These are phyloP conservation scores for Sphaerophoria taeniata DNA, from an alignment of 2,888 invertebrate genomes.

Conservation along the genomic window DNA sequence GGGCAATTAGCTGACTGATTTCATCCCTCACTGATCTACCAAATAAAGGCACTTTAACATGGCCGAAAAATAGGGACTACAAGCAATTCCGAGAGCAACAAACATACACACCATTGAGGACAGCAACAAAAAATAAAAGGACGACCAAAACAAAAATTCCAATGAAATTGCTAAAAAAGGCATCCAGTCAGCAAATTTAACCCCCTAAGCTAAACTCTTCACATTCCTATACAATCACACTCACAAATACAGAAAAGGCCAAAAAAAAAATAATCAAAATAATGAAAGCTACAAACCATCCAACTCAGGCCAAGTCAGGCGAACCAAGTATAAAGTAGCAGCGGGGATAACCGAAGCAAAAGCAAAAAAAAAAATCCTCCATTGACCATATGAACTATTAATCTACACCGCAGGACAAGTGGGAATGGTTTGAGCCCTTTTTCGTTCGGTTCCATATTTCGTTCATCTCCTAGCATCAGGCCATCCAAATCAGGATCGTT, in stretches of 20 bases:
- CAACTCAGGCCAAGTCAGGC: constrained; percentile 10
- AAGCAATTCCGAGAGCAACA: not conserved
- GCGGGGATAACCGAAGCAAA: constrained; percentile 14
- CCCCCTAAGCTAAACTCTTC: constrained; percentile 49
- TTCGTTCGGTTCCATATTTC: constrained; percentile 5
- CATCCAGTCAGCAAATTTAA: constrained; percentile 71
- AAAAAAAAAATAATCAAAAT: constrained; percentile 61
- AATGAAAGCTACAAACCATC: constrained; percentile 63
- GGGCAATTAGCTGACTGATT: constrained; percentile 74
- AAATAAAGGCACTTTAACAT: constrained; percentile 73
- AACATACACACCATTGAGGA: not conserved
- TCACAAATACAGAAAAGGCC: not conserved
- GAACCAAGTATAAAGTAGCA: not conserved
- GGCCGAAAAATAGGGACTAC: constrained; percentile 19
- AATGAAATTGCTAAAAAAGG: constrained; percentile 71
- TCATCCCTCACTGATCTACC: constrained; percentile 72
- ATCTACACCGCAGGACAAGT: constrained; percentile 71
- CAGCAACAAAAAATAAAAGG: not conserved
- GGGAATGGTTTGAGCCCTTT: constrained; percentile 27
- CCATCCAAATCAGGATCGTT: constrained; percentile 43
- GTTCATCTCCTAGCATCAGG: not conserved
- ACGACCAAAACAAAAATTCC: constrained; percentile 32
- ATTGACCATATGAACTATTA: constrained; percentile 74
- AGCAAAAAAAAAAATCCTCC: constrained; percentile 47
- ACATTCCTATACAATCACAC: constrained; percentile 21